These are phyloP conservation scores for Oncorhynchus masou DNA, from an alignment of 2,113 vertebrate species.

Conservation along the genomic window DNA sequence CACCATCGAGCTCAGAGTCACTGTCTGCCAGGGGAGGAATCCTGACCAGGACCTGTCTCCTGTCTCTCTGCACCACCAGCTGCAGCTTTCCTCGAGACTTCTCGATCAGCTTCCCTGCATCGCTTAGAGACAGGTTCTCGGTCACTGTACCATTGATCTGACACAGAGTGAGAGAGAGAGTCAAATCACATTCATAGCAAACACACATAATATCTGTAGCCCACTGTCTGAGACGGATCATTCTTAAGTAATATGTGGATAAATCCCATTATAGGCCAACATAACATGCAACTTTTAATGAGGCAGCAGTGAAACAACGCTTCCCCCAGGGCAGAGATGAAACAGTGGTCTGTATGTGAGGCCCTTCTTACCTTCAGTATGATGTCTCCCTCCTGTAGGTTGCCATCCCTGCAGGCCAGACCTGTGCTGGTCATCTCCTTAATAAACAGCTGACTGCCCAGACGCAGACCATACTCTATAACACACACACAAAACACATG, in stretches of 20 bases:
- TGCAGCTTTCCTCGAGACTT: slow-evolving; percentile 93
- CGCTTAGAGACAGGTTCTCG: slow-evolving; percentile 93
- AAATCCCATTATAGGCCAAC: too few relatives aligned
- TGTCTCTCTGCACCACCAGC: slow-evolving; percentile 90
- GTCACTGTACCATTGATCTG: slow-evolving; percentile 98
- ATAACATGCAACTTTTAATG: too few relatives aligned
- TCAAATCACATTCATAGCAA: not conserved
- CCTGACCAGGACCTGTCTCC: slow-evolving; percentile 85
- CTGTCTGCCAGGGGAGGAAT: slow-evolving; percentile 92
- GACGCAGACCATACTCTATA: slow-evolving; percentile 92
- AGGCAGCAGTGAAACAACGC: too few relatives aligned
- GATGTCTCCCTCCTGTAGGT: slow-evolving; percentile 93
- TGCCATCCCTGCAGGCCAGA: slow-evolving; percentile 87
- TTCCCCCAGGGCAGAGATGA: too few relatives aligned
- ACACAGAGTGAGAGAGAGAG: not conserved
- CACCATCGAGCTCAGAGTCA: slow-evolving; percentile 95
- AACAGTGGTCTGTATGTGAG: too few relatives aligned
- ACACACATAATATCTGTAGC: too few relatives aligned
- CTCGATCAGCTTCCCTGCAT: slow-evolving; percentile 94
- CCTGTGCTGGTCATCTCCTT: slow-evolving; percentile 95
- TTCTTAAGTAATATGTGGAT: not conserved
- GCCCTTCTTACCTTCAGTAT: slow-evolving; percentile 86
- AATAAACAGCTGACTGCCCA: slow-evolving; percentile 98
- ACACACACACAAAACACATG: not conserved
- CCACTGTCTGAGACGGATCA: too few relatives aligned